These are phyloP conservation scores for Pogonomyrmex californicus DNA, from an alignment of 1,140 invertebrate genomes.

Conservation along the genomic window DNA sequence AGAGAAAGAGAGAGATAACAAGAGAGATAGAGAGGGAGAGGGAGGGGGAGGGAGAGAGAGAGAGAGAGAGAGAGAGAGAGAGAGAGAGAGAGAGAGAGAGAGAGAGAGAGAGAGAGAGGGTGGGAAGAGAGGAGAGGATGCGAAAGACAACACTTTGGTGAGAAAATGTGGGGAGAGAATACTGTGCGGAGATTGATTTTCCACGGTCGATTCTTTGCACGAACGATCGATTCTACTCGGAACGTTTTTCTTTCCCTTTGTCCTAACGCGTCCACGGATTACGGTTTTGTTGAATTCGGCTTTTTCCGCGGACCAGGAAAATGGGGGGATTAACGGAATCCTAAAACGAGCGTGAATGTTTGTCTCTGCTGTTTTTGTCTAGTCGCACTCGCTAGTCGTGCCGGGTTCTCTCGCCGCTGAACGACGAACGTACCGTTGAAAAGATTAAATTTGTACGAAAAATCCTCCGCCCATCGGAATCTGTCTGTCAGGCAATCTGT, in stretches of 20 bases:
- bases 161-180: neutral
- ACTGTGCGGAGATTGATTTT: slow-evolving; percentile 66
- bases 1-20: neutral
- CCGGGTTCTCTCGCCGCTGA: slow-evolving; percentile 9
- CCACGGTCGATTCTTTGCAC: slow-evolving; percentile 53
- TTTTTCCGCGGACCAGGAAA: slow-evolving; percentile 51
- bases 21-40: neutral
- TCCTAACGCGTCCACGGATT: slow-evolving; percentile 53
- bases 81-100: slow-evolving; percentile 16
- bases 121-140: too few species aligned
- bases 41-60: neutral
- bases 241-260: slow-evolving; percentile 55
- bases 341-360: slow-evolving; percentile 63
- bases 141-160: slow-evolving; percentile 56
- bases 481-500: slow-evolving; percentile 50
- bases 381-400: neutral
- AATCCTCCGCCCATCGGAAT: slow-evolving; percentile 33
- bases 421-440: slow-evolving; percentile 35
- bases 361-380: slow-evolving; percentile 54
- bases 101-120: slow-evolving; percentile 1
- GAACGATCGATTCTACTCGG: slow-evolving; percentile 40
- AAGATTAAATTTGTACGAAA: slow-evolving; percentile 53
- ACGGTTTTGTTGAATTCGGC: slow-evolving; percentile 58
- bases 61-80: slow-evolving; percentile 11
- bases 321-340: slow-evolving; percentile 61